These are phyloP conservation scores for Catharus fuscescens DNA, from an alignment of 2,113 vertebrate genomes.

Conservation along the genomic window DNA sequence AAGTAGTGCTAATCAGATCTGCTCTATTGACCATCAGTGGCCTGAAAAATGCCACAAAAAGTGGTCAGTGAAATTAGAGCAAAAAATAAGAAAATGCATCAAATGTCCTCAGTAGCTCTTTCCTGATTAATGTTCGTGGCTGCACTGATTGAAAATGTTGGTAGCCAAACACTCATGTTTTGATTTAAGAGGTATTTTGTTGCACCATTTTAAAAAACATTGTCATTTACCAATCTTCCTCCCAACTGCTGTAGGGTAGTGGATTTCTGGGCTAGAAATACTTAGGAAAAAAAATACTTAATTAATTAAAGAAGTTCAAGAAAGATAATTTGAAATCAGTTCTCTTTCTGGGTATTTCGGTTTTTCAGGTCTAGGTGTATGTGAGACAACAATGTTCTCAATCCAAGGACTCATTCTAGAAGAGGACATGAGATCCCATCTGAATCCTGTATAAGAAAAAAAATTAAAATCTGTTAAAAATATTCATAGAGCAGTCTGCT, in stretches of 20 bases:
- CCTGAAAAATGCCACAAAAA: neutral
- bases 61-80: rapidly evolving
- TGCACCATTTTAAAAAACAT: neutral
- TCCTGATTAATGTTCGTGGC: rapidly evolving
- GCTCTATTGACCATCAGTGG: neutral
- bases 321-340: neutral
- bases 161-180: neutral
- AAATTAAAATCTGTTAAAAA: neutral
- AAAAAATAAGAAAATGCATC: neutral
- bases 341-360: neutral
- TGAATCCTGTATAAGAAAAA: neutral
- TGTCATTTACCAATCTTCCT: neutral
- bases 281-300: neutral
- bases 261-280: neutral
- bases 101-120: neutral
- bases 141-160: neutral
- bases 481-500: neutral
- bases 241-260: neutral
- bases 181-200: neutral
- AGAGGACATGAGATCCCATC: neutral
- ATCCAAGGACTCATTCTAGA: neutral
- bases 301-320: neutral
- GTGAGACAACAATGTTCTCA: neutral
- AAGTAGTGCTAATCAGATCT: neutral
- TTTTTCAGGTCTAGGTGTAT: neutral